Percentiles rank a stretch among this genome's conserved stretches.
These are phyloP conservation scores for Diglossa cyanea DNA, from an alignment of 2,797 vertebrate genomes.

Conservation along the genomic window DNA sequence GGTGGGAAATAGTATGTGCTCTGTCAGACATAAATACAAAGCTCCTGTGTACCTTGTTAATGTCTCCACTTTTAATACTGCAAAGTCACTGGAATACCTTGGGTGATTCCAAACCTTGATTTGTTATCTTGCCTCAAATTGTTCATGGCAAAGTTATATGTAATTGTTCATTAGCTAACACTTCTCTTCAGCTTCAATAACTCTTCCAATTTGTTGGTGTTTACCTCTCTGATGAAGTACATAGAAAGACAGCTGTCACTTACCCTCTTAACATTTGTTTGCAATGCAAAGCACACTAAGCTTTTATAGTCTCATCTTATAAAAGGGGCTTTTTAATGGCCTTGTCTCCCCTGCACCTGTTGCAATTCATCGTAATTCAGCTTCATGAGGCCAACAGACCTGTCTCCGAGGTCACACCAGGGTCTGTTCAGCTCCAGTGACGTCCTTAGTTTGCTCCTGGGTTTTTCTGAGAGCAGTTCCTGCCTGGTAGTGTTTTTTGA, in stretches of 20 bases:
- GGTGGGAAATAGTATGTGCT: neutral
- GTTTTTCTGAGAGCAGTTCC: neutral
- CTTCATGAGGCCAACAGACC: neutral
- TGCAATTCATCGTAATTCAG: neutral
- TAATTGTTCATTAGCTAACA: neutral
- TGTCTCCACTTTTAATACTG: neutral
- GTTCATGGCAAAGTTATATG: neutral
- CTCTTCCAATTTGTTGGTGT: neutral
- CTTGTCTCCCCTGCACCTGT: constrained; percentile 18
- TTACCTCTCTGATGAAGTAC: neutral
- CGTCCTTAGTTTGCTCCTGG: neutral
- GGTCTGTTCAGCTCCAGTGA: neutral
- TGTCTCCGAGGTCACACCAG: neutral
- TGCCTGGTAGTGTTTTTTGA: neutral
- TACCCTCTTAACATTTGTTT: neutral
- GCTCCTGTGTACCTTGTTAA: neutral
- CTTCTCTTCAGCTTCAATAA: neutral
- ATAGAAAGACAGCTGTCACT: constrained; percentile 9
- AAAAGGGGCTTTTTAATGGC: neutral
- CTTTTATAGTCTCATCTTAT: constrained; percentile 3
- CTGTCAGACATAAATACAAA: neutral
- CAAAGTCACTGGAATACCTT: neutral
- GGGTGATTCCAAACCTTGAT: neutral
- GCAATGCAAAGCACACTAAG: neutral
- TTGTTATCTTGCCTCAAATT: neutral